Evolutionary conservation across 2,113 vertebrate species (phyloP).

Genomic region (Vireo altiloquus): DNA sequence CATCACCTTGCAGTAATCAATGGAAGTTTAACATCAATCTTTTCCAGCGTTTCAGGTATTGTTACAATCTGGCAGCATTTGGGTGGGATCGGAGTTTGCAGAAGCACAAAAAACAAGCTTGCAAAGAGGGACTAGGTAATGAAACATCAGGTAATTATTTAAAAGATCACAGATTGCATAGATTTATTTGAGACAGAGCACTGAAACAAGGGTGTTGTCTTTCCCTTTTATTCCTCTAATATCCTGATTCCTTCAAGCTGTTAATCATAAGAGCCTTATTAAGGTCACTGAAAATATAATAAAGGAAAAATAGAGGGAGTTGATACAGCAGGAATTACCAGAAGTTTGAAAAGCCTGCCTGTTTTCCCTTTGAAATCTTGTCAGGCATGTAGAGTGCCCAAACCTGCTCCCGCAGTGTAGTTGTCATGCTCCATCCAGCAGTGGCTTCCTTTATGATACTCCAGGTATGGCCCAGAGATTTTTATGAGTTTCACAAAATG

Average conservation of each 20-base stretch:
- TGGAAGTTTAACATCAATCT: slow-evolving; percentile 55
- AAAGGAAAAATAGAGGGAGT: background rate
- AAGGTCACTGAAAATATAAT: slow-evolving; percentile 41
- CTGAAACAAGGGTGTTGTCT: background rate
- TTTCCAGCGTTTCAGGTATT: background rate
- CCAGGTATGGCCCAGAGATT: background rate
- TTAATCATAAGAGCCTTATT: slow-evolving; percentile 52
- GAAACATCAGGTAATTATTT: slow-evolving; percentile 26
- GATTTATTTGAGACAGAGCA: background rate
- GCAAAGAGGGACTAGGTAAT: slow-evolving; percentile 18
- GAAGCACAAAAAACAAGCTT: slow-evolving; percentile 7
- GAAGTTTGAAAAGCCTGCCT: slow-evolving; percentile 35
- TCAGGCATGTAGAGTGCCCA: slow-evolving; percentile 1
- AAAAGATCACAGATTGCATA: slow-evolving; percentile 45
- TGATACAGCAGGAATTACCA: slow-evolving; percentile 26
- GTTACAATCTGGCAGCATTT: slow-evolving; percentile 32
- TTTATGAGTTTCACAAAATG: slow-evolving; percentile 28
- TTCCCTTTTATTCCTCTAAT: slow-evolving; percentile 14
- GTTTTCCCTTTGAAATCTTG: slow-evolving; percentile 37
- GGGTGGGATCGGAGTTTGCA: background rate
- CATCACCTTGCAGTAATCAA: slow-evolving; percentile 35
- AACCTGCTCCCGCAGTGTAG: background rate
- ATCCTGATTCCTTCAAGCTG: background rate
- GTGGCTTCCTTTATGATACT: background rate
- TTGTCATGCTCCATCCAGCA: background rate